Evolutionary conservation across 1,140 invertebrate genomes (phyloP).

Genomic region (Diploscapter pachys): DNA sequence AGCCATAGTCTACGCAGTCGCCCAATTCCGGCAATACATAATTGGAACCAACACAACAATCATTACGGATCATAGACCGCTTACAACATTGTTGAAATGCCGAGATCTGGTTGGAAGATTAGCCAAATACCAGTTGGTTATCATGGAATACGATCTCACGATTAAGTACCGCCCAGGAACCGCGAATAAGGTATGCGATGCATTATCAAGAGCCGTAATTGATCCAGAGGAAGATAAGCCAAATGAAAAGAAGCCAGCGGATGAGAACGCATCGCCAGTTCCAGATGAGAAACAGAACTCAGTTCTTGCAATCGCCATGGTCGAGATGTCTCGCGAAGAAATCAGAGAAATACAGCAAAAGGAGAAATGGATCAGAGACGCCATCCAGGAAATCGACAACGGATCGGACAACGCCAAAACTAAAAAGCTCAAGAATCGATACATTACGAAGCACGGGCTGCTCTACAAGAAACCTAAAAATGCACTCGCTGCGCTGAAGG

Average conservation of each 20-base stretch:
- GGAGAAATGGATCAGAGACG: slow-evolving; percentile 8
- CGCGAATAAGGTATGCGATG: background rate
- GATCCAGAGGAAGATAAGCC: background rate
- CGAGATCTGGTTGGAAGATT: slow-evolving; percentile 14
- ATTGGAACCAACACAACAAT: slow-evolving; percentile 1
- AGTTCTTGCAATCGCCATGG: background rate
- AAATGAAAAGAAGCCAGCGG: background rate
- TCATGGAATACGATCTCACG: slow-evolving; percentile 8
- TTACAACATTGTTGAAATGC: slow-evolving; percentile 12
- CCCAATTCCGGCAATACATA: slow-evolving; percentile 14
- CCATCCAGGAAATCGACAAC: too few relatives aligned
- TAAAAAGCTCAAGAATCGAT: background rate
- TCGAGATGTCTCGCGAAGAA: background rate
- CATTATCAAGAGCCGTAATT: background rate
- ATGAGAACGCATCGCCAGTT: background rate
- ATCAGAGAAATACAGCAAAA: background rate
- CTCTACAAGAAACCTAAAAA: slow-evolving; percentile 6
- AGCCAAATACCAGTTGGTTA: slow-evolving; percentile 20
- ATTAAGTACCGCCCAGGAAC: slow-evolving; percentile 13
- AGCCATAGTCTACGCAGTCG: background rate
- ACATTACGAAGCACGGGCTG: background rate
- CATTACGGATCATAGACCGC: slow-evolving; percentile 12
- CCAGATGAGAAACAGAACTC: background rate
- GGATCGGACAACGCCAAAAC: background rate
- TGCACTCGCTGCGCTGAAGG: background rate